phyloP scores from a whole-genome alignment of 2,797 vertebrate species.

The Columba guinea region DNA sequence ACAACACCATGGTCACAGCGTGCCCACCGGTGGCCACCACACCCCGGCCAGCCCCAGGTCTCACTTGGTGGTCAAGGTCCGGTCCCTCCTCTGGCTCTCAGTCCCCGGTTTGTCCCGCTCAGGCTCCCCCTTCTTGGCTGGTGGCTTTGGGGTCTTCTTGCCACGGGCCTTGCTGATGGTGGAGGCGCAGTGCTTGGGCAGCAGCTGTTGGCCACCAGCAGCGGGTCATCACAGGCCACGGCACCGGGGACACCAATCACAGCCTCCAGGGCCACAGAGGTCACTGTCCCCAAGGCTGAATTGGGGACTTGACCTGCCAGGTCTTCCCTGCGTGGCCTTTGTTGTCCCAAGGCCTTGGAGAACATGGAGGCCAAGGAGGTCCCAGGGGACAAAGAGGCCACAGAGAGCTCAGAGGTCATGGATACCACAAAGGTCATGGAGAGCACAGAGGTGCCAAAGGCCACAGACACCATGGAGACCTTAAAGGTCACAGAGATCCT shows the following conservation, averaged over 20 bases:
- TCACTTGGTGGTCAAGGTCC: constrained; percentile 87
- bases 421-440: rapidly evolving
- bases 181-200: constrained; percentile 89
- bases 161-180: constrained; percentile 87
- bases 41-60: rapidly evolving
- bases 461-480: neutral
- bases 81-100: constrained; percentile 90
- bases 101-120: constrained; percentile 89
- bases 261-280: neutral
- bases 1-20: rapidly evolving
- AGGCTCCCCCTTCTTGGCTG: constrained; percentile 83
- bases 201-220: constrained; percentile 74
- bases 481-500: neutral
- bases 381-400: no score
- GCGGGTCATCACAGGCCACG: rapidly evolving
- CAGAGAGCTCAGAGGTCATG: neutral
- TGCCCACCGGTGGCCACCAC: neutral
- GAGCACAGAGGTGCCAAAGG: neutral
- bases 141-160: constrained; percentile 84
- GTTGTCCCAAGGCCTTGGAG: neutral
- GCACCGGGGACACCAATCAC: rapidly evolving
- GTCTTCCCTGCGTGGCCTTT: neutral
- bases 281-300: rapidly evolving
- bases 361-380: neutral
- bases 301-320: rapidly evolving